Conservation (phyloP, 2,113 vertebrate genomes). For the Propithecus coquereli region DNA sequence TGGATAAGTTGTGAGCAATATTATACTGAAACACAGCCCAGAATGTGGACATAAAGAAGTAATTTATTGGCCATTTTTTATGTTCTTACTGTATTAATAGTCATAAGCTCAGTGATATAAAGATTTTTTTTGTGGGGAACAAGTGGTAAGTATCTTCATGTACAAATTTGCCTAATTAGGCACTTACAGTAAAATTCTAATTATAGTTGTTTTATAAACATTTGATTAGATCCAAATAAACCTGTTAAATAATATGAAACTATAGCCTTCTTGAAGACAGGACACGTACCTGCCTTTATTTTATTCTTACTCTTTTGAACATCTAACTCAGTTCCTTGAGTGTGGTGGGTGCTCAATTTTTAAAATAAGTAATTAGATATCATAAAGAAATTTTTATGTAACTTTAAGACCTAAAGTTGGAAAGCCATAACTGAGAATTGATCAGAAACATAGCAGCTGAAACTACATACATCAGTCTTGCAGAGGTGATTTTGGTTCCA, state of each 20-base stretch:
- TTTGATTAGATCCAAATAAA: not conserved
- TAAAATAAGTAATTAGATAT: not conserved
- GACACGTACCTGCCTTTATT: not conserved
- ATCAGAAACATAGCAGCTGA: not conserved
- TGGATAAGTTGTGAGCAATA: not conserved
- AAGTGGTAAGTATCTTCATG: not conserved
- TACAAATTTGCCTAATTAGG: not conserved
- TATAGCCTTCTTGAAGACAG: not conserved
- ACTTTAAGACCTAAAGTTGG: not conserved
- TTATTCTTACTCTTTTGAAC: not conserved
- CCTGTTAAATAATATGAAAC: conserved; percentile 12
- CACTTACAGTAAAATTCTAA: not conserved
- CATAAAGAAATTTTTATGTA: not conserved
- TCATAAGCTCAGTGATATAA: not conserved
- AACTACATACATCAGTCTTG: not conserved
- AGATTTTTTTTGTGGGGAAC: not conserved
- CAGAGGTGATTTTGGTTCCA: not conserved
- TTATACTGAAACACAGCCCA: not conserved
- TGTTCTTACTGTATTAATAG: conserved; percentile 20
- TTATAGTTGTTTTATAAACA: not conserved
- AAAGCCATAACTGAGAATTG: not conserved
- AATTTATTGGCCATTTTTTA: not conserved
- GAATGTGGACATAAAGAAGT: not conserved
- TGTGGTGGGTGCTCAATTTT: not conserved
- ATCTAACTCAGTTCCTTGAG: not conserved